phyloP scores from a whole-genome alignment of 2,888 invertebrate genomes.

The Melanchra persicariae region DNA sequence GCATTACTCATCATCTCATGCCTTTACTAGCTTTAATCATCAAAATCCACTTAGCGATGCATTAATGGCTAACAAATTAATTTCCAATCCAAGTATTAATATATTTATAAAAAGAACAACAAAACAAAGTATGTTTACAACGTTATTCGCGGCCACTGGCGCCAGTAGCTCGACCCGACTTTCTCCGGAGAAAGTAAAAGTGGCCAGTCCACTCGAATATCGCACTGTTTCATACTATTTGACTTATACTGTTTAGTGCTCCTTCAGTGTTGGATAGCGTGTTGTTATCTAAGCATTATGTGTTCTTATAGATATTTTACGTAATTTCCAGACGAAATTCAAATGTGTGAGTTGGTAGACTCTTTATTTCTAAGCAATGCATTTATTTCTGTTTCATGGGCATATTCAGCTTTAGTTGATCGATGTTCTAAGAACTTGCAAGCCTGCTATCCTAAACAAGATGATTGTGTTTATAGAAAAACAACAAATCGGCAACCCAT shows the following conservation, averaged over 20 bases:
- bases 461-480: background rate
- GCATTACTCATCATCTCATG: background rate
- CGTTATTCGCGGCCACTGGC: conserved; percentile 28
- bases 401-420: no score
- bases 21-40: no score
- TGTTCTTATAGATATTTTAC: conserved; percentile 34
- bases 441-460: background rate
- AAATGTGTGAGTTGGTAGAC: background rate
- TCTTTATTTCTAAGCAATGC: background rate
- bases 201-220: conserved; percentile 61
- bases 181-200: conserved; percentile 68
- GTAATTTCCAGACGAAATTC: conserved; percentile 34
- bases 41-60: background rate
- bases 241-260: conserved; percentile 26
- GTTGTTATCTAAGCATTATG: conserved; percentile 51
- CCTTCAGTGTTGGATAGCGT: conserved; percentile 40
- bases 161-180: conserved; percentile 51
- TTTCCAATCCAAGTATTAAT: background rate
- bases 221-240: conserved; percentile 53
- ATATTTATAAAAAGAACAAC: conserved; percentile 9
- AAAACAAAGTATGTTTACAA: conserved; percentile 35
- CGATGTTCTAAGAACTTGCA: no score
- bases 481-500: background rate
- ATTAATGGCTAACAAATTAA: background rate
- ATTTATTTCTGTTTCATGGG: background rate